phyloP scores from a whole-genome alignment of 2,113 vertebrate species.

The Podarcis cretensis region DNA sequence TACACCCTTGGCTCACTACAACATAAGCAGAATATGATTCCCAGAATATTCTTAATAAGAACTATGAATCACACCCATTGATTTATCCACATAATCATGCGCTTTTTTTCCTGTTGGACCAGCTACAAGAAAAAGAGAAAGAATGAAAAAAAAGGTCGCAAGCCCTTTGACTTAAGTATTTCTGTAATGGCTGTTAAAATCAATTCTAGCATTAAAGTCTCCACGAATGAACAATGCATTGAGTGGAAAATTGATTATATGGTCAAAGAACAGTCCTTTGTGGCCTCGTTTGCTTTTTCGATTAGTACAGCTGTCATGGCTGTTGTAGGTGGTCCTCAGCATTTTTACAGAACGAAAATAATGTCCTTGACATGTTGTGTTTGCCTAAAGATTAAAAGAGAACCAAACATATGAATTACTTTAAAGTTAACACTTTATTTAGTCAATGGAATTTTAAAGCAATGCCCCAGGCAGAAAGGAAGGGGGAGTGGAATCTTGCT shows the following conservation, averaged over 20 bases:
- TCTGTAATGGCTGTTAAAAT: slow-evolving; percentile 84
- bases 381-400: slow-evolving; percentile 56
- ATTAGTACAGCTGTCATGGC: slow-evolving; percentile 83
- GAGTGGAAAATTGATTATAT: slow-evolving; percentile 86
- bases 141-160: slow-evolving; percentile 73
- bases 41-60: slow-evolving; percentile 67
- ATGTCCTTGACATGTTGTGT: slow-evolving; percentile 78
- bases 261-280: slow-evolving; percentile 82
- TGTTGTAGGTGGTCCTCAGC: slow-evolving; percentile 79
- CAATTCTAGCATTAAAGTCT: slow-evolving; percentile 85
- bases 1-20: slow-evolving; percentile 50
- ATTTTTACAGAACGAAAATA: slow-evolving; percentile 65
- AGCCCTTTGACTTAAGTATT: slow-evolving; percentile 82
- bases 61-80: slow-evolving; percentile 75
- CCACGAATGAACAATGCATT: slow-evolving; percentile 84
- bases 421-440: slow-evolving; percentile 53
- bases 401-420: slow-evolving; percentile 57
- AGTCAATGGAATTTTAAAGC: slow-evolving; percentile 39
- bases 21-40: slow-evolving; percentile 64
- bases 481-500: neutral
- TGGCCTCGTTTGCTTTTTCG: slow-evolving; percentile 83
- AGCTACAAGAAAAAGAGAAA: slow-evolving; percentile 70
- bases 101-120: slow-evolving; percentile 74
- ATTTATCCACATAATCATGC: slow-evolving; percentile 77
- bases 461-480: neutral